A percentile compares a stretch with the other conserved stretches of the same genome.
phyloP scores from a whole-genome alignment of 2,113 vertebrate species.

The Burhinus oedicnemus region DNA sequence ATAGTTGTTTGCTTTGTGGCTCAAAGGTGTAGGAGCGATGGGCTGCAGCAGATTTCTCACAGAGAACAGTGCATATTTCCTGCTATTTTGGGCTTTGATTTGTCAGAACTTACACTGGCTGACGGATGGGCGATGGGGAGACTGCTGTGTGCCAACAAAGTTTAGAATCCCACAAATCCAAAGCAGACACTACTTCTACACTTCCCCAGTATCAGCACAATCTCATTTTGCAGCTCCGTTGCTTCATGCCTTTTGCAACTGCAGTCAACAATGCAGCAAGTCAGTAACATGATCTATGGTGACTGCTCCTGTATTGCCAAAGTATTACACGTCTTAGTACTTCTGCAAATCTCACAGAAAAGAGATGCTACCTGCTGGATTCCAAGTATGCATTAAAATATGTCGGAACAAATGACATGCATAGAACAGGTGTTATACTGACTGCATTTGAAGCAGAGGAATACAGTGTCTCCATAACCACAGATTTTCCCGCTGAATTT shows the following conservation, averaged over 20 bases:
- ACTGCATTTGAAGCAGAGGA: background rate
- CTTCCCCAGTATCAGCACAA: background rate
- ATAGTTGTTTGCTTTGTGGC: background rate
- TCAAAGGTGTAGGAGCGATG: background rate
- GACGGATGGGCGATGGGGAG: slow-evolving; percentile 1
- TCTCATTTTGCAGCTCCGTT: background rate
- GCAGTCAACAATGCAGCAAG: background rate
- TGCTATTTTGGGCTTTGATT: background rate
- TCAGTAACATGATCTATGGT: background rate
- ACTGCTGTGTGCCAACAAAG: background rate
- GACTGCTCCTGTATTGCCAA: background rate
- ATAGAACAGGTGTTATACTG: fast-evolving
- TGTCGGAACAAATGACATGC: background rate
- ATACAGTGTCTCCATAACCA: background rate
- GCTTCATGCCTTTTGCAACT: background rate
- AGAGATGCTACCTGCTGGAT: background rate
- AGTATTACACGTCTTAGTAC: background rate
- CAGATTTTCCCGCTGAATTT: background rate
- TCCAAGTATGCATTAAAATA: background rate
- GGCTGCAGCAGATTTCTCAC: background rate
- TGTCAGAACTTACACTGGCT: background rate
- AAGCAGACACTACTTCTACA: background rate
- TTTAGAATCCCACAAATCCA: background rate
- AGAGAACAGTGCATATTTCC: background rate
- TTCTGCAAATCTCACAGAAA: background rate